A percentile compares a stretch with the other conserved stretches of the same genome.
phyloP scores from a whole-genome alignment of 92 coral and sea anemone genomes.

The Pocillopora meandrina region DNA sequence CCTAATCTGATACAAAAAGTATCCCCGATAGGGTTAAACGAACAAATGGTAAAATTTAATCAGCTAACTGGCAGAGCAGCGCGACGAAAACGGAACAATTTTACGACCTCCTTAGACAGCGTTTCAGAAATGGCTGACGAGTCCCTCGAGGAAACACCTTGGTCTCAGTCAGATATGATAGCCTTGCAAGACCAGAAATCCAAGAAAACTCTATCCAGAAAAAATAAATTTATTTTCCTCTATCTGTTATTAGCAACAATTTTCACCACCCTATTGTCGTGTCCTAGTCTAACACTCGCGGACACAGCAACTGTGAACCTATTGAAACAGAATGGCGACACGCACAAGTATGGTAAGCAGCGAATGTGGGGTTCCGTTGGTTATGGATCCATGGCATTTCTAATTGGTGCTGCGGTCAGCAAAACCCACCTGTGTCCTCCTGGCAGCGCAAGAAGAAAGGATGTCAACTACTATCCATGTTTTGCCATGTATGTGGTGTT shows the following conservation, averaged over 20 bases:
- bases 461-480: slow-evolving; percentile 93
- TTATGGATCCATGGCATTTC: slow-evolving; percentile 88
- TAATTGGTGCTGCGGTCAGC: slow-evolving; percentile 94
- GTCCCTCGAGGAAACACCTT: slow-evolving; percentile 77
- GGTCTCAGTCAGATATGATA: slow-evolving; percentile 75
- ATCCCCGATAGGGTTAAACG: neutral
- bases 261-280: slow-evolving; percentile 77
- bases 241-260: slow-evolving; percentile 86
- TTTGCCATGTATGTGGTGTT: slow-evolving; percentile 80
- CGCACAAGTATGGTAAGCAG: slow-evolving; percentile 94
- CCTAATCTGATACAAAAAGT: slow-evolving; percentile 14
- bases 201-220: slow-evolving; percentile 29
- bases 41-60: neutral
- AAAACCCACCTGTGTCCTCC: slow-evolving; percentile 90
- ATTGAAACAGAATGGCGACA: slow-evolving; percentile 75
- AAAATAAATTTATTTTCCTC: slow-evolving; percentile 56
- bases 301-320: slow-evolving; percentile 97
- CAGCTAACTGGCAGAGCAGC: neutral
- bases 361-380: slow-evolving; percentile 97
- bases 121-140: slow-evolving; percentile 74
- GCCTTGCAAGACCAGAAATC: slow-evolving; percentile 53
- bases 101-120: slow-evolving; percentile 45
- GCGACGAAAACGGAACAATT: neutral
- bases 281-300: slow-evolving; percentile 93
- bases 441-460: slow-evolving; percentile 83